Percentiles rank a stretch among this genome's conserved stretches.
phyloP scores from a whole-genome alignment of 2,888 invertebrate species.

The Diaprepes abbreviatus region DNA sequence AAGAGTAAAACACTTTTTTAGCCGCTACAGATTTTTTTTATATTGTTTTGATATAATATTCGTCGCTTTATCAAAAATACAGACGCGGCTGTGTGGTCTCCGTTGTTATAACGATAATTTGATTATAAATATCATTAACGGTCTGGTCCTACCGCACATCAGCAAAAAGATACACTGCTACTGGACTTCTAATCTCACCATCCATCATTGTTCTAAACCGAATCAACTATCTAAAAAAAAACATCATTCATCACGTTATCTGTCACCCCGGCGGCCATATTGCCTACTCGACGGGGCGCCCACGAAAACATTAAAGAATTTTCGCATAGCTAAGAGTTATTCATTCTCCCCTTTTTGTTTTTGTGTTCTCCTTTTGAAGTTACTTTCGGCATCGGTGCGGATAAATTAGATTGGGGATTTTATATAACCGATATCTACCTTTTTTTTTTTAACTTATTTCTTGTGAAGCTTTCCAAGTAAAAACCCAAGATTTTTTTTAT shows the following conservation, averaged over 20 bases:
- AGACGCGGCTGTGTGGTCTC: background rate
- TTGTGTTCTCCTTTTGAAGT: background rate
- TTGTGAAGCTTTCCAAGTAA: too few species aligned
- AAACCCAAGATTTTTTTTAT: too few species aligned
- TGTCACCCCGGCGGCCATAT: slow-evolving; percentile 16
- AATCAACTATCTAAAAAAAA: slow-evolving; percentile 1
- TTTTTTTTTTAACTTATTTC: too few species aligned
- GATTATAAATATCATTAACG: background rate
- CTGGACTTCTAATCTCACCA: background rate
- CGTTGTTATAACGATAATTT: background rate
- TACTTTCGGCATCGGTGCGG: background rate
- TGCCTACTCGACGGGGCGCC: slow-evolving; percentile 8
- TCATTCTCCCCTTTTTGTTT: background rate
- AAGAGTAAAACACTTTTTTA: too few species aligned
- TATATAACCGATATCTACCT: too few species aligned
- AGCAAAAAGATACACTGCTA: slow-evolving; percentile 3
- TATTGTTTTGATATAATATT: too few species aligned
- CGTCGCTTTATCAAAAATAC: too few species aligned
- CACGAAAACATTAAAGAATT: background rate
- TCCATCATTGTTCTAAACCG: slow-evolving; percentile 9
- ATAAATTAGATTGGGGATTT: too few species aligned
- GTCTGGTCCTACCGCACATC: slow-evolving; percentile 7
- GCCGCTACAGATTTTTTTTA: too few species aligned
- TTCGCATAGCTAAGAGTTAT: background rate
- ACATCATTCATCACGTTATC: slow-evolving; percentile 1